A percentile compares a stretch with the other conserved stretches of the same genome.
These are phyloP conservation scores for Sipunculus nudus DNA, from an alignment of 2,888 invertebrate genomes.

Conservation along the genomic window DNA sequence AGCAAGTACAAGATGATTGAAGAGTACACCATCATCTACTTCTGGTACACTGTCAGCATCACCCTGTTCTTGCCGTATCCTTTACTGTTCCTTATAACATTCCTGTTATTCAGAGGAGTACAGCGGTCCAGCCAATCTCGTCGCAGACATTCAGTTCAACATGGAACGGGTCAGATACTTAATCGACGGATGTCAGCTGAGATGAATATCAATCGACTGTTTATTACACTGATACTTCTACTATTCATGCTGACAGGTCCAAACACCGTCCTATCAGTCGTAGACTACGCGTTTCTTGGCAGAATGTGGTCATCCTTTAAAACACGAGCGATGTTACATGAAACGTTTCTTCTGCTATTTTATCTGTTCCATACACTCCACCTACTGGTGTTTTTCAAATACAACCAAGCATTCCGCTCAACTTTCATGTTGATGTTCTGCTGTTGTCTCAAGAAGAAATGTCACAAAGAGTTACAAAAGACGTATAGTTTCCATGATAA, in stretches of 20 bases:
- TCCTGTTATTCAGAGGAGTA: conserved; percentile 48
- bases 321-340: too few species aligned
- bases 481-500: too few species aligned
- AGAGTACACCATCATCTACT: conserved; percentile 58
- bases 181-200: conserved; percentile 54
- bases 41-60: conserved; percentile 60
- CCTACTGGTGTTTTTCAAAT: conserved; percentile 55
- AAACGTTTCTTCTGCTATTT: too few species aligned
- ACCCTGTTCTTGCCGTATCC: conserved; percentile 57
- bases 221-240: conserved; percentile 49
- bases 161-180: conserved; percentile 45
- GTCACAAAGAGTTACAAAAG: too few species aligned
- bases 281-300: too few species aligned
- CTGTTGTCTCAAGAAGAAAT: too few species aligned
- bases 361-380: too few species aligned
- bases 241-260: conserved; percentile 58
- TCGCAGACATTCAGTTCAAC: conserved; percentile 43
- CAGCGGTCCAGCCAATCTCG: conserved; percentile 44
- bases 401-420: conserved; percentile 56
- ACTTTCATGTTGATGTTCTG: conserved; percentile 51
- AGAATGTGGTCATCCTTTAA: too few species aligned
- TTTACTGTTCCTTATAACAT: conserved; percentile 49
- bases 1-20: conserved; percentile 47
- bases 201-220: conserved; percentile 50
- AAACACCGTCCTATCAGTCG: conserved; percentile 41